Conservation (phyloP, 2,888 invertebrate species). For the Mythimna lalbum region DNA sequence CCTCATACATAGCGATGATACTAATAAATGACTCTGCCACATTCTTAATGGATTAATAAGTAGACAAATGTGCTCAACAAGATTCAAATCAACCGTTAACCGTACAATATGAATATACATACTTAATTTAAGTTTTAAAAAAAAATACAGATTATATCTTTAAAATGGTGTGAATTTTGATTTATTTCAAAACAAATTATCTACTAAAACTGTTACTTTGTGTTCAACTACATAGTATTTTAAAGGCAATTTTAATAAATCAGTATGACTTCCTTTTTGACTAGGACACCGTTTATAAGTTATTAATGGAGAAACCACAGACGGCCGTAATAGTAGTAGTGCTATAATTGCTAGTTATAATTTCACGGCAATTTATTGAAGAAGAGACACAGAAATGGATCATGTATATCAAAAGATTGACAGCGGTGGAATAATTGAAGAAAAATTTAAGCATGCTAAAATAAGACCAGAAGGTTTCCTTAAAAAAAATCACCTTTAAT, state of each 20-base stretch:
- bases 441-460: not conserved
- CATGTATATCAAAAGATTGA: not conserved
- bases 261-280: conserved; percentile 28
- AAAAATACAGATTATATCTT: not conserved
- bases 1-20: conserved; percentile 32
- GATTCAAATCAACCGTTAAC: conserved; percentile 43
- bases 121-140: conserved; percentile 6
- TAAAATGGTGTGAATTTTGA: conserved; percentile 34
- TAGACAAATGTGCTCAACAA: conserved; percentile 46
- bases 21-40: conserved; percentile 44
- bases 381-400: not conserved
- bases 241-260: conserved; percentile 51
- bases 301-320: conserved; percentile 35
- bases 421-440: not conserved
- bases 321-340: conserved; percentile 34
- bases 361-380: conserved; percentile 30
- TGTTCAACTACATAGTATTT: conserved; percentile 34
- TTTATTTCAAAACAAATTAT: conserved; percentile 45
- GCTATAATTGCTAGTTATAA: conserved; percentile 23
- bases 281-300: conserved; percentile 35
- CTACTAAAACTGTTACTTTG: conserved; percentile 22
- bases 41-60: conserved; percentile 54
- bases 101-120: conserved; percentile 4
- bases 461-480: not conserved
- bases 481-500: not conserved